These are phyloP conservation scores for Amyelois transitella DNA, from an alignment of 1,140 invertebrate species.

Conservation along the genomic window DNA sequence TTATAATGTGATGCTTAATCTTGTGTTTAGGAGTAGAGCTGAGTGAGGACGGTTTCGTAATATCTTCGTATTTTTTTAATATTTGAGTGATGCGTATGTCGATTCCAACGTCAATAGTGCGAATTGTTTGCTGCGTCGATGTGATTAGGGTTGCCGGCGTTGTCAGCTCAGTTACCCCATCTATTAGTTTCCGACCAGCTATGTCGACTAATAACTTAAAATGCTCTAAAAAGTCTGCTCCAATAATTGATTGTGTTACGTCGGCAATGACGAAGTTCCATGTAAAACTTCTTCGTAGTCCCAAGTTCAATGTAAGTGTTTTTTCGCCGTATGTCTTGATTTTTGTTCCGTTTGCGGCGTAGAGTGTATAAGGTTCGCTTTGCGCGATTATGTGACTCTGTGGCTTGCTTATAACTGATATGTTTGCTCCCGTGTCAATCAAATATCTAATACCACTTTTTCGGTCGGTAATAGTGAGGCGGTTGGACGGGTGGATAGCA, in stretches of 20 bases:
- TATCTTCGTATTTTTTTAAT: not conserved
- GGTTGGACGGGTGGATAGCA: no score
- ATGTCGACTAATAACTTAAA: not conserved
- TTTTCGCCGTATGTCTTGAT: not conserved
- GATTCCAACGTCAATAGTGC: not conserved
- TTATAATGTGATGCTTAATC: not conserved
- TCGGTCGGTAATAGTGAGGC: no score
- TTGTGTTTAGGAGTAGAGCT: not conserved
- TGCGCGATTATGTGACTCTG: no score
- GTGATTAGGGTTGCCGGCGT: not conserved
- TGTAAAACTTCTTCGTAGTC: not conserved
- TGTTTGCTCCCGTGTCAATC: no score
- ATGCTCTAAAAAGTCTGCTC: no score
- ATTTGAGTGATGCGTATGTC: not conserved
- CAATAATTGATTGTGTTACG: not conserved
- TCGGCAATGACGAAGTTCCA: not conserved
- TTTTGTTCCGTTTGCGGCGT: not conserved
- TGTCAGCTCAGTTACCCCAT: not conserved
- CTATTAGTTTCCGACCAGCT: not conserved
- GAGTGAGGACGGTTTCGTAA: not conserved
- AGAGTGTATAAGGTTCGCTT: not conserved
- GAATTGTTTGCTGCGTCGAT: not conserved
- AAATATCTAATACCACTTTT: no score
- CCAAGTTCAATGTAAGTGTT: not conserved
- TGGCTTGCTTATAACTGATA: no score